Evolutionary conservation across 2,797 vertebrate species (phyloP).

Genomic region (Clamator glandarius): DNA sequence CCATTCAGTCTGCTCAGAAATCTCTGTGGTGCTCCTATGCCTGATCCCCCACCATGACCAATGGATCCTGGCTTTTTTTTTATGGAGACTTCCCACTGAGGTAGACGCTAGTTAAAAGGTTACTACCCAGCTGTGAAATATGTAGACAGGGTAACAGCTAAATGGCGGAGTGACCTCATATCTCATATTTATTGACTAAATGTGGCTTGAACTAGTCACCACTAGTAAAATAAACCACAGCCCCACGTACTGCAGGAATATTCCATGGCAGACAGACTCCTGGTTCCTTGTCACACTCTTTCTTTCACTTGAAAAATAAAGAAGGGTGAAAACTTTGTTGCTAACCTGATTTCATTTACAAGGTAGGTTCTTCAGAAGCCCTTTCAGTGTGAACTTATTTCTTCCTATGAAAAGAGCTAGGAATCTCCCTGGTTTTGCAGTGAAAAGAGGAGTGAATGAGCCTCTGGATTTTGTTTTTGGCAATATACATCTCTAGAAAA

Average conservation of each 20-base stretch:
- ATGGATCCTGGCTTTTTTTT: slow-evolving; percentile 48
- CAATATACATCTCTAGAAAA: background rate
- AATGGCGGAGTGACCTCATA: slow-evolving; percentile 48
- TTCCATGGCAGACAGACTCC: slow-evolving; percentile 40
- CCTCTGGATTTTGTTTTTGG: background rate
- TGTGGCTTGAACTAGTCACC: slow-evolving; percentile 63
- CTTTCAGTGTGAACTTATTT: background rate
- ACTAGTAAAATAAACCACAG: slow-evolving; percentile 71
- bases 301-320: background rate
- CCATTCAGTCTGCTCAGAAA: background rate
- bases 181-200: slow-evolving; percentile 66
- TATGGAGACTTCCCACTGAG: slow-evolving; percentile 55
- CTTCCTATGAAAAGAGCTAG: background rate
- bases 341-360: background rate
- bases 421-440: background rate
- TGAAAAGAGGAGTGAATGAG: background rate
- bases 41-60: slow-evolving; percentile 37
- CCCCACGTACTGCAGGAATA: slow-evolving; percentile 25
- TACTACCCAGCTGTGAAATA: slow-evolving; percentile 58
- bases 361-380: background rate
- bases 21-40: background rate
- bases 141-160: slow-evolving; percentile 53
- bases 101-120: slow-evolving; percentile 57
- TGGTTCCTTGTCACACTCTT: background rate
- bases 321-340: background rate